These are phyloP conservation scores for Psephotus haematonotus DNA, from an alignment of 2,113 vertebrate genomes.

Conservation along the genomic window DNA sequence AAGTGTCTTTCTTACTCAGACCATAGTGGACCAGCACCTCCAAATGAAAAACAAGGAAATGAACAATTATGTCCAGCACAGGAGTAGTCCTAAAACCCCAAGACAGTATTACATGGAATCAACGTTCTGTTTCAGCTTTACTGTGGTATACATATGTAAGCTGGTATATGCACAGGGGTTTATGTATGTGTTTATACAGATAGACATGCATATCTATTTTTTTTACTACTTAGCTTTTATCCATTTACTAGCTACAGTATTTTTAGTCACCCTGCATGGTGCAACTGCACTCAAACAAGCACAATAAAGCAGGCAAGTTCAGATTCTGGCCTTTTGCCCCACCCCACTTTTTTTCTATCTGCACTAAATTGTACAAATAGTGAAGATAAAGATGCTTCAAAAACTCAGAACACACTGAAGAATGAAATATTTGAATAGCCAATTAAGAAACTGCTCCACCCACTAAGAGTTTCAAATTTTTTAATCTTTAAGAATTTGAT, in stretches of 20 bases:
- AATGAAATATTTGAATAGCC: not conserved
- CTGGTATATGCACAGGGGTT: accelerated
- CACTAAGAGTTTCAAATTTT: not conserved
- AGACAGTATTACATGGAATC: not conserved
- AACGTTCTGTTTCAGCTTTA: not conserved
- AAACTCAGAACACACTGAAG: not conserved
- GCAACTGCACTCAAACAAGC: not conserved
- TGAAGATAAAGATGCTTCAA: not conserved
- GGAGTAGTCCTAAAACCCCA: not conserved
- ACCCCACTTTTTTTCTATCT: not conserved
- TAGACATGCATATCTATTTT: not conserved
- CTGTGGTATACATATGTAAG: not conserved
- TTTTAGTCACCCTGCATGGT: not conserved
- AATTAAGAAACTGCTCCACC: not conserved
- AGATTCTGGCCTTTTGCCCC: not conserved
- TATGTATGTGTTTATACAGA: not conserved
- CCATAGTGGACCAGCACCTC: not conserved
- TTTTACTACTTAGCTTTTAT: not conserved
- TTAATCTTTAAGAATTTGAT: not conserved
- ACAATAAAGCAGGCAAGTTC: not conserved
- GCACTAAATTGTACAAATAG: not conserved
- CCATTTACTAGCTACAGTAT: not conserved
- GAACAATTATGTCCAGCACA: not conserved
- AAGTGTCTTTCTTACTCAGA: not conserved
- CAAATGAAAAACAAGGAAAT: not conserved